phyloP scores from a whole-genome alignment of 2,888 invertebrate genomes.

The Morinoia aosen region DNA sequence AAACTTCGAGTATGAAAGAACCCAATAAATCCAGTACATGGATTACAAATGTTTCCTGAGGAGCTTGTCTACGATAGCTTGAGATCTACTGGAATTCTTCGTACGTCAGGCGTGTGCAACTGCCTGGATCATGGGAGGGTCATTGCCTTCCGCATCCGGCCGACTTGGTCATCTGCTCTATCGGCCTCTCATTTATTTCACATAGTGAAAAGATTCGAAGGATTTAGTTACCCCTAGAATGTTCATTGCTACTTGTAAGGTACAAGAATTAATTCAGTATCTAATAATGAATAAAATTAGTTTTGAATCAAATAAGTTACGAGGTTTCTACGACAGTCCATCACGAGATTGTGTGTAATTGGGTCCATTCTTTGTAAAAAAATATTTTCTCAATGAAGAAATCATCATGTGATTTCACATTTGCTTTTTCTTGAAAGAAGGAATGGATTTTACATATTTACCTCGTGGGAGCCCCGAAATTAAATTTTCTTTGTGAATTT shows the following conservation, averaged over 20 bases:
- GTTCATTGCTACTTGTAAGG: too few species aligned
- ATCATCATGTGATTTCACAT: background rate
- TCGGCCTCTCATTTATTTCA: background rate
- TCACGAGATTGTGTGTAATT: background rate
- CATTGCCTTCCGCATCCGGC: constrained; percentile 22
- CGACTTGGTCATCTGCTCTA: constrained; percentile 10
- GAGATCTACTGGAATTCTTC: background rate
- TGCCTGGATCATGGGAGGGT: constrained; percentile 35
- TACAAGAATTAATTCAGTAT: too few species aligned
- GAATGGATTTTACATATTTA: background rate
- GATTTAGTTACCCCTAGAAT: too few species aligned
- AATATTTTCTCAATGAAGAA: background rate
- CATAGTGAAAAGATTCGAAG: background rate
- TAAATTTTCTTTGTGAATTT: background rate
- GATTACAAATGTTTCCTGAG: constrained; percentile 10
- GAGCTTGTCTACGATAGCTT: background rate
- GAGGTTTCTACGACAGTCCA: too few species aligned
- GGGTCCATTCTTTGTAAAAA: background rate
- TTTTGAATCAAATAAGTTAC: too few species aligned
- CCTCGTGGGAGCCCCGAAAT: background rate
- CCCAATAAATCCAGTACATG: background rate
- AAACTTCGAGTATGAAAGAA: background rate
- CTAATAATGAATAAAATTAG: too few species aligned
- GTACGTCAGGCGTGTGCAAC: background rate
- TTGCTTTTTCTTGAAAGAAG: background rate